Base-by-base conservation (phyloP, 2,888 invertebrate genomes). In the Philereme transversata region DNA sequence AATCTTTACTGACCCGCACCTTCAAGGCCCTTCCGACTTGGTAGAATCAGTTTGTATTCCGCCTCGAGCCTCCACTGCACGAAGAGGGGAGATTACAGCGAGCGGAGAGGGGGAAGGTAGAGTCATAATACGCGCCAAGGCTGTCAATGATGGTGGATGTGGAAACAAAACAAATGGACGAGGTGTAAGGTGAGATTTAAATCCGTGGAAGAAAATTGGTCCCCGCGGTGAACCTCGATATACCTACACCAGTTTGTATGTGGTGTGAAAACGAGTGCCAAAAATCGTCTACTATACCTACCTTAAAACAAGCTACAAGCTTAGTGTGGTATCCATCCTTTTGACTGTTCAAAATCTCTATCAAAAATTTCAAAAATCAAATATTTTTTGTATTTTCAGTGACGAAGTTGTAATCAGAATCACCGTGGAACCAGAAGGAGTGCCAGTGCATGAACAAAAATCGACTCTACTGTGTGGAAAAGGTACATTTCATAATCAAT, bases 351-450 rank as follows among this genome's bases (percentile, higher is more conserved):
- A 22, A 22, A 22, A 22, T 22, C 36, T 51, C 9, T 11, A 44
- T 36, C 44, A 8, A 48, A 48, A 44, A 47, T 44, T 52, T 52
- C 48, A 3, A 5, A 9, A 43, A n/a, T 38, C 36, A 9, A 51
- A 33, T 22, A 2, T 22, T 22, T 22, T 22, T 38, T 38, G 38
- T 43, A 45, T 45, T 45, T 45, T 22, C 78, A 93, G 93, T 70
- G 96, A 96, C 73, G 93, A 94, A 60, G 93, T 96, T 4, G 84
- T 94, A 3, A 95, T 95, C 67, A 87, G 92, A 8, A 86, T 96
- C 9, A 75, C 89, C 6, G 94, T 96, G 0, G 93, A 95, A 72
- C 94, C 96, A 0, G 97, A 97, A 86, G 97, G 97, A 3, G 93
- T 95, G 36, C 94, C 94, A 0, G 87, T 94, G 4, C 94, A 94